These are phyloP conservation scores for Drosophila eohydei DNA, from an alignment of 2,888 invertebrate genomes.

Conservation along the genomic window DNA sequence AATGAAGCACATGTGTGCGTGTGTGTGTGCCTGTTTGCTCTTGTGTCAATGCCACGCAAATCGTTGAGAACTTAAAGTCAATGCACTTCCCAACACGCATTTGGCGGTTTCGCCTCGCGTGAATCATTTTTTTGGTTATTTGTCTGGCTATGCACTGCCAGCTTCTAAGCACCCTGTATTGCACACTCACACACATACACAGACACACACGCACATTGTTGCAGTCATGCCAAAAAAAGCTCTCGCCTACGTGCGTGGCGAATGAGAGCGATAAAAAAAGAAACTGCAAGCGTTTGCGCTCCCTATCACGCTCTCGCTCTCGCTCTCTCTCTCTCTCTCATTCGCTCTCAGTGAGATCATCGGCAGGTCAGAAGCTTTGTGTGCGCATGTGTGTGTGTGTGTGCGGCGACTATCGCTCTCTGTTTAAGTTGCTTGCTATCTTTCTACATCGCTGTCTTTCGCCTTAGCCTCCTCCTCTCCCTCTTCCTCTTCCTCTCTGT, in stretches of 20 bases:
- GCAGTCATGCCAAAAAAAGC: constrained; percentile 38
- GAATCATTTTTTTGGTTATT: constrained; percentile 62
- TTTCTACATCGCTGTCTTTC: constrained; percentile 63
- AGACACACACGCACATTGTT: constrained; percentile 16
- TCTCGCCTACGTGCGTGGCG: constrained; percentile 41
- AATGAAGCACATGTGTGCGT: constrained; percentile 31
- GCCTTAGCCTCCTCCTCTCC: constrained; percentile 1
- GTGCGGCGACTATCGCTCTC: constrained; percentile 66
- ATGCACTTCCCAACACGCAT: constrained; percentile 53
- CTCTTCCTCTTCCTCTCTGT: neutral
- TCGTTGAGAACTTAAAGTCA: constrained; percentile 47
- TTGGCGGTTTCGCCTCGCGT: constrained; percentile 44
- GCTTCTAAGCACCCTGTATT: constrained; percentile 59
- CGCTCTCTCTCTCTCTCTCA: neutral
- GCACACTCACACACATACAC: constrained; percentile 6
- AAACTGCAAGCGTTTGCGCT: constrained; percentile 22
- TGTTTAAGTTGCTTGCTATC: constrained; percentile 77
- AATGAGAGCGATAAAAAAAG: constrained; percentile 2
- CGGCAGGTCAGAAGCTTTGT: constrained; percentile 57
- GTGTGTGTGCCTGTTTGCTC: constrained; percentile 7
- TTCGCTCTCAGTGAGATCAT: constrained; percentile 47
- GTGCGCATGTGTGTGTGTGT: constrained; percentile 27
- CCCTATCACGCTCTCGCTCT: neutral
- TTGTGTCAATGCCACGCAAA: constrained; percentile 60
- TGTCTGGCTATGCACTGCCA: constrained; percentile 50